Conservation (phyloP, 2,888 invertebrate species). For the Acholoe squamosa region DNA sequence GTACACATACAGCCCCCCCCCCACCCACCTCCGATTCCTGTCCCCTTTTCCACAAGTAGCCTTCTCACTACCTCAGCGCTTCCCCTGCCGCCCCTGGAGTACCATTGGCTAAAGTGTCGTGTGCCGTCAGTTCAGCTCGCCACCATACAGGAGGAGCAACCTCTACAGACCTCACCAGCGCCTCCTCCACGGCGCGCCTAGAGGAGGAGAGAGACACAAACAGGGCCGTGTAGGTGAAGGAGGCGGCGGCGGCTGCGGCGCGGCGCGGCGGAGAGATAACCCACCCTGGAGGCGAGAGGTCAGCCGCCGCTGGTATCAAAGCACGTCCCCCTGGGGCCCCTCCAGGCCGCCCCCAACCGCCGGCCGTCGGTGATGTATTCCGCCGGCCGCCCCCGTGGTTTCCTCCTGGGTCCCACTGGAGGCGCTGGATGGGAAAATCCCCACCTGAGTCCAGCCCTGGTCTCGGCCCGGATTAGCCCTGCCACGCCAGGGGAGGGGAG, state of each 20-base stretch:
- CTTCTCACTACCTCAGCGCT: background rate
- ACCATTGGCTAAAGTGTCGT: conserved; percentile 31
- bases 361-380: conserved; percentile 55
- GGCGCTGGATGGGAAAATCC: conserved; percentile 59
- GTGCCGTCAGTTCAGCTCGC: background rate
- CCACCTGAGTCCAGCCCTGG: conserved; percentile 55
- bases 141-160: too few relatives aligned
- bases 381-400: conserved; percentile 47
- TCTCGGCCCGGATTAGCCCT: conserved; percentile 5
- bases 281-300: conserved; percentile 36
- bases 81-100: conserved; percentile 9
- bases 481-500: background rate
- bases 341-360: background rate
- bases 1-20: background rate
- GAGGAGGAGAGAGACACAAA: background rate
- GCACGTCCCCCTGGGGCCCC: background rate
- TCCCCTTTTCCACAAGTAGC: background rate
- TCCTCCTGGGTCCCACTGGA: conserved; percentile 59
- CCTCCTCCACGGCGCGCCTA: conserved; percentile 2
- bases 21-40: background rate
- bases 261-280: conserved; percentile 54
- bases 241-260: background rate
- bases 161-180: too few relatives aligned
- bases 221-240: background rate
- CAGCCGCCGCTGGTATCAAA: conserved; percentile 32